phyloP scores from a whole-genome alignment of 92 coral and sea anemone species.

The Virgularia gustaviana region DNA sequence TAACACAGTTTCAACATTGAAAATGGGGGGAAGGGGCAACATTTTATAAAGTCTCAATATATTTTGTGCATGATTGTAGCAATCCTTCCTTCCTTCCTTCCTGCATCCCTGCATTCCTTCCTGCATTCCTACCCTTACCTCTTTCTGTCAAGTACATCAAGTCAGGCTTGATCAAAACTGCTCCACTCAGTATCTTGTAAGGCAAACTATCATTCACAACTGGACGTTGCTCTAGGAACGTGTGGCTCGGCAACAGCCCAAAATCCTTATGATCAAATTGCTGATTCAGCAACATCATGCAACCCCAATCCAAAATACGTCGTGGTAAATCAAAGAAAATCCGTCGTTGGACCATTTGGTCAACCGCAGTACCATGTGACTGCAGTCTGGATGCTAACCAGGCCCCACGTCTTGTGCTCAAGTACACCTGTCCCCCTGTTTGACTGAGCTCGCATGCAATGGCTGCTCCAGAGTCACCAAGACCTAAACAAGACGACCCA shows the following conservation, averaged over 20 bases:
- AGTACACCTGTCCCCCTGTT: constrained; percentile 9
- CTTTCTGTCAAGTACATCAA: constrained; percentile 9
- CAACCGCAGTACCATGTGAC: constrained; percentile 7
- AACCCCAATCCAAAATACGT: not conserved
- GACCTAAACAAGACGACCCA: not conserved
- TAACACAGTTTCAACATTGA: too few relatives aligned
- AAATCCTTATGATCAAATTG: constrained; percentile 14
- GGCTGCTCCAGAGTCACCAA: constrained; percentile 23
- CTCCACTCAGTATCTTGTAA: constrained; percentile 24
- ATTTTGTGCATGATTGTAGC: too few relatives aligned
- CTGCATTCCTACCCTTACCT: not conserved
- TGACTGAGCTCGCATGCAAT: constrained; percentile 30
- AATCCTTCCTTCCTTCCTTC: too few relatives aligned
- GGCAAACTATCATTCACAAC: constrained; percentile 13
- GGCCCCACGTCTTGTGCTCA: constrained; percentile 33
- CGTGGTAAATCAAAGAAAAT: constrained; percentile 29
- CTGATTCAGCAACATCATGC: not conserved
- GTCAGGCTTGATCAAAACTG: constrained; percentile 16
- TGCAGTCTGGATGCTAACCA: constrained; percentile 38
- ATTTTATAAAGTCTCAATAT: too few relatives aligned
- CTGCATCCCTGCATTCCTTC: not conserved
- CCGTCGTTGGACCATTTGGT: constrained; percentile 17
- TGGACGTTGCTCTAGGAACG: constrained; percentile 14
- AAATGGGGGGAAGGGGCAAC: too few relatives aligned
- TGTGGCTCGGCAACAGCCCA: constrained; percentile 21